These are phyloP conservation scores for Trogon surrucura DNA, from an alignment of 2,113 vertebrate species.

Conservation along the genomic window DNA sequence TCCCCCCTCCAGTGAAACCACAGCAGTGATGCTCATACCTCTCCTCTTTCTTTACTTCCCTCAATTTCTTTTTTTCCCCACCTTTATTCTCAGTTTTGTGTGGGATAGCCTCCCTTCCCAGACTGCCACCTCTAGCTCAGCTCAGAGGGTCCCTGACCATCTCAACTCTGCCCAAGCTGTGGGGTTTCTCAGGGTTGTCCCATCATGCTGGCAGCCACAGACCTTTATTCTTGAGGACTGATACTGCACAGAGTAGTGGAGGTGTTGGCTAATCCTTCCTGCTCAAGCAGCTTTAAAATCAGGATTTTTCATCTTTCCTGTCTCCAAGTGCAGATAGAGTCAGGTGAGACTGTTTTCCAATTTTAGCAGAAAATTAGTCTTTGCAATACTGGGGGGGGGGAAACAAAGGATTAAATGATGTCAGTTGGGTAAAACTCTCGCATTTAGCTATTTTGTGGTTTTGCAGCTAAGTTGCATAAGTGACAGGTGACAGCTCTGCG, in stretches of 20 bases:
- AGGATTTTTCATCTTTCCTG: not conserved
- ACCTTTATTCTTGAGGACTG: not conserved
- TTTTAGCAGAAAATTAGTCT: not conserved
- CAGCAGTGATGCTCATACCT: accelerated
- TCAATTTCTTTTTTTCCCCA: not conserved
- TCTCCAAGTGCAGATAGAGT: not conserved
- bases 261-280: not conserved
- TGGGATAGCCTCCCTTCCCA: not conserved
- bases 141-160: not conserved
- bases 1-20: not conserved
- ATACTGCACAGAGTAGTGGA: not conserved
- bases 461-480: not conserved
- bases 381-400: not conserved
- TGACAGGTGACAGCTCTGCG: slow-evolving; percentile 1
- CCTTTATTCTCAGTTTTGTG: not conserved
- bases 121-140: not conserved
- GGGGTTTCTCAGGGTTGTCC: not conserved
- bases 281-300: not conserved
- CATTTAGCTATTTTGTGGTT: not conserved
- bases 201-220: accelerated
- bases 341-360: not conserved
- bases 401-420: not conserved
- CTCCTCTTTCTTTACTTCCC: not conserved
- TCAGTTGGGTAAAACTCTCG: not conserved
- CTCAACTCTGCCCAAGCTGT: accelerated